Evolutionary conservation across 2,888 invertebrate species (phyloP).

Genomic region (Lordiphosa andalusiaca): DNA sequence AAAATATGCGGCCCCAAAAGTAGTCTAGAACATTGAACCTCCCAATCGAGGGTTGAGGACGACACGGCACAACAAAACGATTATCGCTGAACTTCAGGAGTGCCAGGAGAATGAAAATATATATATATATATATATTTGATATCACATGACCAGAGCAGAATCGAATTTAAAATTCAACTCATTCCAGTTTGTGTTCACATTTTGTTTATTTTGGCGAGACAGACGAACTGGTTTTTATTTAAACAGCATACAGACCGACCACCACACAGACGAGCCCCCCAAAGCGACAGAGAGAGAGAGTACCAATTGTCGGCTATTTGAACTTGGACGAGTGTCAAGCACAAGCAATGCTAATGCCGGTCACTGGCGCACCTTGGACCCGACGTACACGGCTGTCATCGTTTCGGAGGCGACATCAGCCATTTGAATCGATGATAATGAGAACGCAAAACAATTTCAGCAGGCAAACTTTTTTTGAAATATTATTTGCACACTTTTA

Average conservation of each 20-base stretch:
- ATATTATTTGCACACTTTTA: conserved; percentile 11
- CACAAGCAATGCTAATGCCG: conserved; percentile 13
- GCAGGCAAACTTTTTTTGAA: conserved; percentile 12
- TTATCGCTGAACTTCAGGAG: neutral
- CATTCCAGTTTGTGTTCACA: conserved; percentile 10
- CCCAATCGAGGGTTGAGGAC: conserved; percentile 4
- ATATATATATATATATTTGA: neutral
- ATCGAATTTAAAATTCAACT: conserved; percentile 1
- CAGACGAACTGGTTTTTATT: conserved; percentile 15
- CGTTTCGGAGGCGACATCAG: conserved; percentile 12
- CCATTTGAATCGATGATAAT: conserved; percentile 40
- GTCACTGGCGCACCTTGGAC: conserved; percentile 19
- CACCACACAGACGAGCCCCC: conserved; percentile 31
- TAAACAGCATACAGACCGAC: neutral
- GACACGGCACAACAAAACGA: neutral
- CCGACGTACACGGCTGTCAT: conserved; percentile 6
- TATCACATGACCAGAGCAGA: conserved; percentile 18
- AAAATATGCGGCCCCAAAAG: conserved; percentile 11
- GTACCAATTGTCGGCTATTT: conserved; percentile 14
- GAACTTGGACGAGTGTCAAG: conserved; percentile 3
- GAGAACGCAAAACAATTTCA: conserved; percentile 33
- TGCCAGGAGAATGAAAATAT: conserved; percentile 1
- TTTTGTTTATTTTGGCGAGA: conserved; percentile 5
- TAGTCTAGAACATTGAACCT: conserved; percentile 19
- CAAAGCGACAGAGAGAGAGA: conserved; percentile 15